These are phyloP conservation scores for Mesoclemmys tuberculata DNA, from an alignment of 2,113 vertebrate species.

Conservation along the genomic window DNA sequence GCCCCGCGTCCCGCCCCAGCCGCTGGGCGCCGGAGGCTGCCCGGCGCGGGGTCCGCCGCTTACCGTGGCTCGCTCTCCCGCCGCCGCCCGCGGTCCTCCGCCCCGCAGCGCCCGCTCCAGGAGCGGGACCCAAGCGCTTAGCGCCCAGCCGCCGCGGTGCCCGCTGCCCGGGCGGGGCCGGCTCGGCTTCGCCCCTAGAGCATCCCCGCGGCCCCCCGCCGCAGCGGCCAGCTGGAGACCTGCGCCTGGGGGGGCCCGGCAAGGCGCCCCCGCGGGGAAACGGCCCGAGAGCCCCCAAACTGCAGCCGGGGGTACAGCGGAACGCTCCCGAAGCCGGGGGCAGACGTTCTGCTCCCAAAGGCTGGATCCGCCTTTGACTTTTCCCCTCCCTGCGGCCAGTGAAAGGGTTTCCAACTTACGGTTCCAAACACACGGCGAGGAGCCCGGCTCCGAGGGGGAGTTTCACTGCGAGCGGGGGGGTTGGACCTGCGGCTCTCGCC, in stretches of 20 bases:
- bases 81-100: too few relatives aligned
- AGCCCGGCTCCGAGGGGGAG: background rate
- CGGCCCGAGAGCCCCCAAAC: too few relatives aligned
- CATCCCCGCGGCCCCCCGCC: background rate
- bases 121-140: too few relatives aligned
- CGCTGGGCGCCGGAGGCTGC: too few relatives aligned
- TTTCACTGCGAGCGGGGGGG: background rate
- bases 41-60: too few relatives aligned
- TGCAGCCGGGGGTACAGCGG: background rate
- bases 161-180: too few relatives aligned
- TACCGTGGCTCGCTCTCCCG: too few relatives aligned
- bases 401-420: background rate
- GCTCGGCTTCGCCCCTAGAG: background rate
- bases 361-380: background rate
- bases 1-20: too few relatives aligned
- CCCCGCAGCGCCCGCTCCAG: too few relatives aligned
- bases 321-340: background rate
- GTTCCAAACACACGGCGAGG: background rate
- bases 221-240: too few relatives aligned
- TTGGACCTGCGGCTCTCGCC: fast-evolving
- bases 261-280: too few relatives aligned
- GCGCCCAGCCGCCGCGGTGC: too few relatives aligned
- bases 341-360: background rate
- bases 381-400: background rate
- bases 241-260: background rate